Conservation (phyloP, 2,888 invertebrate genomes). For the Pollenia griseotomentosa region DNA sequence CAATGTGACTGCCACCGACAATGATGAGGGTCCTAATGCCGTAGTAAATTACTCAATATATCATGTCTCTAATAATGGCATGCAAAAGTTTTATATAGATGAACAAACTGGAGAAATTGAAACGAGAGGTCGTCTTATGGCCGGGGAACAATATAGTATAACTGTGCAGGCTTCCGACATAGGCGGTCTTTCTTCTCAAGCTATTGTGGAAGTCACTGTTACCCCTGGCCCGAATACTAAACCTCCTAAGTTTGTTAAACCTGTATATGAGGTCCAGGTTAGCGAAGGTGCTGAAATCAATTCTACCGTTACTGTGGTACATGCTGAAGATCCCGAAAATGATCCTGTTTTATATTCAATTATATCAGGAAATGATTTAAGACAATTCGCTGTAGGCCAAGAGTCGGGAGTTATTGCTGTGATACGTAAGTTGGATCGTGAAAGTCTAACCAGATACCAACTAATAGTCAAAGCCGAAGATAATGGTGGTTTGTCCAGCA, state of each 20-base stretch:
- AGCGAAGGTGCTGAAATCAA: slow-evolving; percentile 95
- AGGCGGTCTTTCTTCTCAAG: slow-evolving; percentile 92
- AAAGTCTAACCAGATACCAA: slow-evolving; percentile 94
- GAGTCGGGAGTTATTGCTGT: slow-evolving; percentile 95
- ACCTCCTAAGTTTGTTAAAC: slow-evolving; percentile 92
- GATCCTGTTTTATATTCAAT: slow-evolving; percentile 94
- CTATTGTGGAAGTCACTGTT: slow-evolving; percentile 93
- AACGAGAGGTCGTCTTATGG: slow-evolving; percentile 91
- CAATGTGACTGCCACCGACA: slow-evolving; percentile 91
- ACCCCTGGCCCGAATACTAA: slow-evolving; percentile 93
- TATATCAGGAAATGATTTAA: slow-evolving; percentile 94
- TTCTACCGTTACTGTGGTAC: slow-evolving; percentile 92
- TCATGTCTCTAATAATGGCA: slow-evolving; percentile 95
- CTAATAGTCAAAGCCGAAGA: slow-evolving; percentile 95
- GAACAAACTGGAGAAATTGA: slow-evolving; percentile 91
- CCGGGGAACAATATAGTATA: slow-evolving; percentile 95
- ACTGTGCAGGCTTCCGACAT: slow-evolving; percentile 93
- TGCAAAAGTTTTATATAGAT: slow-evolving; percentile 93
- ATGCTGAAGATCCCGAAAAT: slow-evolving; percentile 95
- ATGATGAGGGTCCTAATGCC: slow-evolving; percentile 94
- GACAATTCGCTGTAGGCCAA: slow-evolving; percentile 93
- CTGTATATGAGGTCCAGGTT: slow-evolving; percentile 94
- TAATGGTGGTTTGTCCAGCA: slow-evolving; percentile 91
- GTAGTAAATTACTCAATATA: slow-evolving; percentile 92
- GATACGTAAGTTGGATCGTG: slow-evolving; percentile 92